A percentile compares a stretch with the other conserved stretches of the same genome.
Conservation (phyloP, 2,888 invertebrate genomes). For the Apamea sordens region DNA sequence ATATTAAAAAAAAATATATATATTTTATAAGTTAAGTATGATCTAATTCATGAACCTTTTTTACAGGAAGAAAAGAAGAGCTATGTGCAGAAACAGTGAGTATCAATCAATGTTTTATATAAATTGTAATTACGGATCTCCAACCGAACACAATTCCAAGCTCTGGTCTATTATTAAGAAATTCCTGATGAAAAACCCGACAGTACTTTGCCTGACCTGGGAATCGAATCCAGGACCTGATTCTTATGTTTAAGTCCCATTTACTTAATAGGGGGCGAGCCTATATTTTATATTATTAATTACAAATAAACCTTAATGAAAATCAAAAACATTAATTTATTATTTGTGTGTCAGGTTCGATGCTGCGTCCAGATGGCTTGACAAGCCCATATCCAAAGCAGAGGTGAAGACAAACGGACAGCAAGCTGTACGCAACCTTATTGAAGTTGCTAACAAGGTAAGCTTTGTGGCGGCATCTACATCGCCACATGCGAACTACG, state of each 20-base stretch:
- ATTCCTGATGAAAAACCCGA: too few relatives aligned
- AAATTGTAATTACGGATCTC: not conserved
- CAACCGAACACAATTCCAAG: too few relatives aligned
- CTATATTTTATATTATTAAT: not conserved
- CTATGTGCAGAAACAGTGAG: conserved; percentile 82
- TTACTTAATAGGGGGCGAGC: not conserved
- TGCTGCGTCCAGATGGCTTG: conserved; percentile 81
- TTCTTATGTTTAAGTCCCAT: not conserved
- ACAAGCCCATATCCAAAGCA: conserved; percentile 72
- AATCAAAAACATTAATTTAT: not conserved
- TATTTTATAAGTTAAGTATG: not conserved
- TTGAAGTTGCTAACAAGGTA: conserved; percentile 81
- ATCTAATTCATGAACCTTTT: not conserved
- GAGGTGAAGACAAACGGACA: conserved; percentile 78
- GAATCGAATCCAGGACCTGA: too few relatives aligned
- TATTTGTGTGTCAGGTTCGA: conserved; percentile 73
- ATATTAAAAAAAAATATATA: too few relatives aligned
- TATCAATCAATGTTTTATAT: conserved; percentile 43
- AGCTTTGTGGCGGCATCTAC: not conserved
- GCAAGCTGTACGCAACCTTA: conserved; percentile 75
- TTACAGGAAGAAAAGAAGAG: conserved; percentile 78
- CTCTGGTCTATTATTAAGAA: too few relatives aligned
- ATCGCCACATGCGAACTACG: too few relatives aligned
- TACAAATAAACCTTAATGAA: not conserved
- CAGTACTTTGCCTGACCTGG: too few relatives aligned